phyloP scores from a whole-genome alignment of 2,797 vertebrate species.

The Remorina albescens region DNA sequence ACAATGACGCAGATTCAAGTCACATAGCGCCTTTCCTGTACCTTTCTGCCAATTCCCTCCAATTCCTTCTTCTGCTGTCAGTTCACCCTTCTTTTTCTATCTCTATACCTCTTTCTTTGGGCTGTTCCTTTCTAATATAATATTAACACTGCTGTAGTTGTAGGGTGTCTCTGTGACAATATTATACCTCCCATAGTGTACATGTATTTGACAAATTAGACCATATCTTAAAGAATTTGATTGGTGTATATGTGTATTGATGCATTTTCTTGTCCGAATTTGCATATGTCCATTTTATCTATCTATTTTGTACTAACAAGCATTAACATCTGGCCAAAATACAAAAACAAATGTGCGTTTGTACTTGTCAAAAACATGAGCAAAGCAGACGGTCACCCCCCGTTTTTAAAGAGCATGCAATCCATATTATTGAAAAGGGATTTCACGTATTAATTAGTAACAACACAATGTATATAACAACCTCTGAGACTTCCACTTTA shows the following conservation, averaged over 20 bases:
- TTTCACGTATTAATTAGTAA: not conserved
- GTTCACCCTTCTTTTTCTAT: constrained; percentile 21
- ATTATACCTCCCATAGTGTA: not conserved
- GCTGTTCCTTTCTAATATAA: not conserved
- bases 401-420: not conserved
- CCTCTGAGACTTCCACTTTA: constrained; percentile 10
- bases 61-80: constrained; percentile 41
- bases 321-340: not conserved
- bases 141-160: constrained; percentile 8
- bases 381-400: not conserved
- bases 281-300: no score
- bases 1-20: constrained; percentile 64
- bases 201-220: not conserved
- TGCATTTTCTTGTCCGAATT: not conserved
- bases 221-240: not conserved
- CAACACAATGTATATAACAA: constrained; percentile 11
- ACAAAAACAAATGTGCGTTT: not conserved
- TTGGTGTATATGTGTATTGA: not conserved
- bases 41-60: constrained; percentile 57
- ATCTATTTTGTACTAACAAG: no score
- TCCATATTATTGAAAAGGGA: constrained; percentile 6
- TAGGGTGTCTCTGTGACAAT: not conserved
- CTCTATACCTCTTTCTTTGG: constrained; percentile 28
- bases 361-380: constrained; percentile 9
- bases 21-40: constrained; percentile 61